phyloP scores from a whole-genome alignment of 2,797 vertebrate genomes.

The Sebastes matsubarae region DNA sequence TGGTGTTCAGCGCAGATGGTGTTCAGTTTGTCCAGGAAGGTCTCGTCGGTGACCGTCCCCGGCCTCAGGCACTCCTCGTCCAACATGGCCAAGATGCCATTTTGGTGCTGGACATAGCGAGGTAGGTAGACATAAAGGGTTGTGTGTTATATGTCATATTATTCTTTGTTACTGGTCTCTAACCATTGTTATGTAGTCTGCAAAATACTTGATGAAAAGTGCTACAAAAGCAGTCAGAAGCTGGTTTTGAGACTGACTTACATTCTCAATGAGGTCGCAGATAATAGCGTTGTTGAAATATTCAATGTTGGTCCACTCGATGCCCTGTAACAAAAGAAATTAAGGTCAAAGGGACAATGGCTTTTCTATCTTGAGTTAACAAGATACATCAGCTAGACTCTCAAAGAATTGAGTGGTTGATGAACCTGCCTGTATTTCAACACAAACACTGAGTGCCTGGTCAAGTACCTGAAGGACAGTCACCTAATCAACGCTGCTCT shows the following conservation, averaged over 20 bases:
- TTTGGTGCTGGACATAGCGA: slow-evolving; percentile 78
- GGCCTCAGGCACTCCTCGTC: slow-evolving; percentile 97
- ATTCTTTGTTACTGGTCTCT: not conserved
- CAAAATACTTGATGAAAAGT: not conserved
- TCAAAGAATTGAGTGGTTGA: slow-evolving; percentile 2
- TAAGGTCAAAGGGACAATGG: slow-evolving; percentile 28
- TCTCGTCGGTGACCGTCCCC: slow-evolving; percentile 95
- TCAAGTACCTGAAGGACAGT: not conserved
- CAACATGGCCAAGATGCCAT: slow-evolving; percentile 97
- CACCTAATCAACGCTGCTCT: not conserved
- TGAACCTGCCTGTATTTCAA: not conserved
- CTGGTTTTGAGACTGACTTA: slow-evolving; percentile 76
- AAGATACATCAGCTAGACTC: not conserved
- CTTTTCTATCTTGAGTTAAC: slow-evolving; percentile 2
- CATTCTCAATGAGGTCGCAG: slow-evolving; percentile 99
- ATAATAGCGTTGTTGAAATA: slow-evolving; percentile 99
- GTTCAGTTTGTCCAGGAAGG: slow-evolving; percentile 97
- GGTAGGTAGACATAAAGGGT: too few species aligned
- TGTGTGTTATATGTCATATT: not conserved
- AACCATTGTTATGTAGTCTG: not conserved
- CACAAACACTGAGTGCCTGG: not conserved
- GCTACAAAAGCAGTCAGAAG: not conserved
- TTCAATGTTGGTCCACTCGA: slow-evolving; percentile 98
- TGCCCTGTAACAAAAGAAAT: slow-evolving; percentile 84
- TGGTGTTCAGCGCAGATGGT: slow-evolving; percentile 95